Percentiles rank a stretch among this genome's conserved stretches.
These are phyloP conservation scores for Ooceraea biroi DNA, from an alignment of 1,140 invertebrate genomes.

Conservation along the genomic window DNA sequence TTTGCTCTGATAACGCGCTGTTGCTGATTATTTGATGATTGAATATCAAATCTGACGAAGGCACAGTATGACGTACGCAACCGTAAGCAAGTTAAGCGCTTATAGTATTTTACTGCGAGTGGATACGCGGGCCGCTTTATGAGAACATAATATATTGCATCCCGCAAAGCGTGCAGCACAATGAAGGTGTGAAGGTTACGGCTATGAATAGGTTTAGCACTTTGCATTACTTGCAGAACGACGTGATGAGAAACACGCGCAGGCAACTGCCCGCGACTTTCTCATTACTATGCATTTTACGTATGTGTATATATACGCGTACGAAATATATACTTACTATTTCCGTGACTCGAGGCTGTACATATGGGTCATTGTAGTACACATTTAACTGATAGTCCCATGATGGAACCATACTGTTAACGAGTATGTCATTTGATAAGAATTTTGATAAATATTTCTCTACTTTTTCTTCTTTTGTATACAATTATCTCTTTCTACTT, in stretches of 20 bases:
- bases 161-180: not conserved
- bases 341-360: not conserved
- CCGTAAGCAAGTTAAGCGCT: not conserved
- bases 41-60: not conserved
- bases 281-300: conserved; percentile 29
- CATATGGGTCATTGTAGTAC: not conserved
- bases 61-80: not conserved
- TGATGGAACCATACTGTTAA: conserved; percentile 1
- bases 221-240: conserved; percentile 31
- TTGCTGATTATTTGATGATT: not conserved
- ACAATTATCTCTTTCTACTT: not conserved
- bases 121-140: conserved; percentile 1
- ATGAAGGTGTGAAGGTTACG: conserved; percentile 32
- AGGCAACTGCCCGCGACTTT: not conserved
- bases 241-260: conserved; percentile 33
- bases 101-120: conserved; percentile 33
- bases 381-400: not conserved
- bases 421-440: not conserved
- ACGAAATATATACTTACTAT: conserved; percentile 4
- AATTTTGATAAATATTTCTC: not conserved
- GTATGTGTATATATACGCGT: not conserved
- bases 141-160: conserved; percentile 31
- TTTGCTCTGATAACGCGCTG: not conserved
- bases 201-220: conserved; percentile 39
- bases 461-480: not conserved